Evolutionary conservation across 2,888 invertebrate genomes (phyloP), one percentile per base, ranked within the genome.

Genomic region (Aporophyla nigra): DNA sequence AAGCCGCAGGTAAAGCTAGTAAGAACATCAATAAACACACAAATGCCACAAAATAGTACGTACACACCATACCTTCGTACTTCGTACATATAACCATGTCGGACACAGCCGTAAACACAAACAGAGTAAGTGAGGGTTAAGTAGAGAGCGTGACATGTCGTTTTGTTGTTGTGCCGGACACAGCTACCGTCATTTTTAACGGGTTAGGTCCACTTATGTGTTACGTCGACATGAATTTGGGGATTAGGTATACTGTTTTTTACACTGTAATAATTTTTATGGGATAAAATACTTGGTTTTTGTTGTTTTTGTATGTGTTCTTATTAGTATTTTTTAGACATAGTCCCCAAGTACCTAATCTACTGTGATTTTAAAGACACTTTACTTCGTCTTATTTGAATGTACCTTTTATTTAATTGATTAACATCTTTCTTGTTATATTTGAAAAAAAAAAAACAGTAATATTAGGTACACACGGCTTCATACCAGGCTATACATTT

Each of bases 121-220:
- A 86, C 78, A 88, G 85, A 86, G 86, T 87, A 88, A 87, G 83
- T 81, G 78, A 86, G 87, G 88, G 90, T 87, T 86, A 90, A 89
- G 86, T 86, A 85, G 73, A 75, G 77, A 84, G 82, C 86, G 83
- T 90, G 88, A 88, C 90, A 86, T 82, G 88, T 86, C 88, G 87
- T 91, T 91, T 91, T 88, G 88, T 84, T 83, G 85, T 84, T 80
- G 75, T 79, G 84, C 83, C 86, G 75, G 82, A 82, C 78, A 79
- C 70, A 46, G 67, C 73, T 71, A 78, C 76, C 82, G 84, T 88
- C 85, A 88, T 87, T 88, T 88, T 88, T 85, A 86, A 83, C 76
- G 85, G 82, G 84, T 84, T 74, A 83, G 81, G 82, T 69, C 67
- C 54, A 61, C 71, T 85, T 74, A 90, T 90, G 78, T 74, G 58